These are phyloP conservation scores for Strix occidentalis DNA, from an alignment of 2,797 vertebrate genomes.

Conservation along the genomic window DNA sequence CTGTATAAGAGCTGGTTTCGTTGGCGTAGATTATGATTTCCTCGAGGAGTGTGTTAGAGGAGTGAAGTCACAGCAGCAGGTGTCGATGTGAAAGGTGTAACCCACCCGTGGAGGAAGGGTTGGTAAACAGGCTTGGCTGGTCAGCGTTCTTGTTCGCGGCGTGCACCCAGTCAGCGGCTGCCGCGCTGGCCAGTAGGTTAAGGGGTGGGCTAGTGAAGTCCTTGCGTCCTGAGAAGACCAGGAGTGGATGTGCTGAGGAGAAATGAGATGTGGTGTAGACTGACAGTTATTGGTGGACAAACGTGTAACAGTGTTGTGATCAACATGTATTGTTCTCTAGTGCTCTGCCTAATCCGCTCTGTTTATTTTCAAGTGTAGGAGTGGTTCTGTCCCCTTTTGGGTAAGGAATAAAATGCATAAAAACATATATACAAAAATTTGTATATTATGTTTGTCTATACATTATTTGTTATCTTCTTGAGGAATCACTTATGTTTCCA, in stretches of 20 bases:
- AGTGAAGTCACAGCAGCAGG: background rate
- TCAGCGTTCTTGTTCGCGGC: background rate
- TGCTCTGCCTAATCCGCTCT: background rate
- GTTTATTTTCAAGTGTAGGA: background rate
- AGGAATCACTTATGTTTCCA: background rate
- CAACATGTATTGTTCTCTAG: accelerated
- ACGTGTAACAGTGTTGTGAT: accelerated
- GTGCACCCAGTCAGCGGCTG: background rate
- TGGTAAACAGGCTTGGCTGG: constrained; percentile 18
- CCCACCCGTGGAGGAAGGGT: background rate
- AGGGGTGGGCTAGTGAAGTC: background rate
- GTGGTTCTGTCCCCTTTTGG: background rate
- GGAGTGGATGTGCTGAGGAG: background rate
- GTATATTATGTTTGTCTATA: background rate
- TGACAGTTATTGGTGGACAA: background rate
- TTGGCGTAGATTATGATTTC: background rate
- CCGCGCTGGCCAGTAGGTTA: background rate
- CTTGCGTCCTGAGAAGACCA: background rate
- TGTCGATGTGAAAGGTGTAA: background rate
- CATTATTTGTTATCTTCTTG: background rate
- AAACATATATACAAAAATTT: too few species aligned
- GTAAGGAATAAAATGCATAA: background rate
- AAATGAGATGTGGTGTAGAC: background rate
- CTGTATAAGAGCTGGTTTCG: accelerated
- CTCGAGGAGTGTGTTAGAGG: background rate